Base-by-base conservation (phyloP, 2,113 vertebrate species). In the Merops nubicus region DNA sequence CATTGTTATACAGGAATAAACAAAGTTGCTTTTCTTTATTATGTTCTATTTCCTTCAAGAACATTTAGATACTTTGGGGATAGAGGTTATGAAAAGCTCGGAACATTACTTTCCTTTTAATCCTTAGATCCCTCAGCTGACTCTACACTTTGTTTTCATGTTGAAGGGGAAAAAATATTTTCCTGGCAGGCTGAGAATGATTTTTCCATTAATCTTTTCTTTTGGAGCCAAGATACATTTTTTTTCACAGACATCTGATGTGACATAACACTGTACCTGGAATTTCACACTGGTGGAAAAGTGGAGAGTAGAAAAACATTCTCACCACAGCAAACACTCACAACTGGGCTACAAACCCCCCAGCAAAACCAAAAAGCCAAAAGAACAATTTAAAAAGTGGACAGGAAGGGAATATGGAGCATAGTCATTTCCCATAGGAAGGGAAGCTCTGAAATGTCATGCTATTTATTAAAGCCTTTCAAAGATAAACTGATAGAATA, bases 201-300 rank as follows among this genome's bases (percentile, higher is more conserved):
- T 94, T 97, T 98, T 97, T 97, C 97, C 96, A 94, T 96, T 90
- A 92, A 96, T 90, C 96, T 96, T 96, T 93, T 80, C 56, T 91
- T 92, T 91, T 93, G 78, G 91, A 97, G 85, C 92, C 92, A 94
- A 82, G 79, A 79, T 64, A 33, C 47, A 83, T 96, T 95, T 95
- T 95, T 95, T 96, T 98, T 97, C 85, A 91, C 82, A 83, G 83
- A 93, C 88, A 94, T 95, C 67, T 75, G 95, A 94, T 95, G 83
- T 93, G 95, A 96, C 83, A 96, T 90, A 95, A 97, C 96, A 93
- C 75, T 75, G 88, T 95, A 93, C 92, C 91, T 92, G 93, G 96
- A 97, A 95, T 93, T 94, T 97, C 92, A 96, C 92, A 96, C 91
- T 82, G 38, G 69, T 56, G 54, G 54, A 56, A 56, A 56, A 56